Base-by-base conservation (phyloP, 2,113 vertebrate genomes). In the Scomber colias region DNA sequence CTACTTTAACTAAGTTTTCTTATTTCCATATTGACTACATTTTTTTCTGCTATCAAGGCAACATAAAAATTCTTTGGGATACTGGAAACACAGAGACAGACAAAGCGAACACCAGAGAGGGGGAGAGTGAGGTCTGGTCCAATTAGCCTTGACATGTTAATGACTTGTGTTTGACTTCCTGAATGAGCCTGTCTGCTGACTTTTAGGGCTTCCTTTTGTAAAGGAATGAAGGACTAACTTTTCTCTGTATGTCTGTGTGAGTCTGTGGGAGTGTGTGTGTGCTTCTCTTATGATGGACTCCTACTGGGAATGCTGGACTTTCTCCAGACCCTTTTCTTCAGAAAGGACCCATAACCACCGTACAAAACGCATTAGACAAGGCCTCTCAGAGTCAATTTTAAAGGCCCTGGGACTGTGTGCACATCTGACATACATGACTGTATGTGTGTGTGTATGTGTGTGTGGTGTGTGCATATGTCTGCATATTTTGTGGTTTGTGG, bases 131-230 rank as follows among this genome's bases (percentile, higher is more conserved):
- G n/a, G 51, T 77, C 72, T 50, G 69, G 66, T 66, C 83, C 75
- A 91, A 90, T 92, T 90, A 91, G 83, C 31, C 79, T 15, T 82
- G 82, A 83, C 73, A 87, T 85, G 86, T 82, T 84, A 88, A 90
- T 89, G 81, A 31, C 54, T 51, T 71, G 82, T 27, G 44, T 77
- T 73, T 85, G 82, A 78, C 85, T 74, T 66, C 15, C 44, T 90
- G 77, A 90, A 85, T 85, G 79, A 83, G 75, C 71, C 53, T 62
- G 61, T 71, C 65, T 87, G 54, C 35, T 87, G 88, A 85, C 71
- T 86, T 78, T 60, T 80, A 21, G 60, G 61, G 71, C 62, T 27
- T 30, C 72, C 69, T 77, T 49, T 76, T 85, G 59, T 72, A 19
- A 30, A 45, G 48, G 40, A 78, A 59, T 64, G 46, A 77, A 83